Evolutionary conservation across 2,797 vertebrate species (phyloP).

Genomic region (Pangasius krempfi): DNA sequence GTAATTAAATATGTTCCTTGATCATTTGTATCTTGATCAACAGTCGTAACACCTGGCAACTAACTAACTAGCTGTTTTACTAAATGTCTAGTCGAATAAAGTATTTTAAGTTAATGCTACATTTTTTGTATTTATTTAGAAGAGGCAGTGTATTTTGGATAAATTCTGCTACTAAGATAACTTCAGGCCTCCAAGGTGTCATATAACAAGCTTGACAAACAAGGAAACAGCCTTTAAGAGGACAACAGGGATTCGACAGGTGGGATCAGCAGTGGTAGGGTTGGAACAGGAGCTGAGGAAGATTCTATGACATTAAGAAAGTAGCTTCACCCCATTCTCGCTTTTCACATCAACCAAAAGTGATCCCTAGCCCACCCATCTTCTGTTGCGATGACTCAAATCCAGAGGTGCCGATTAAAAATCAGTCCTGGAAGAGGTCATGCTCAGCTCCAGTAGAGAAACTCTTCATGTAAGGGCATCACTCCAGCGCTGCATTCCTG

Average conservation of each 20-base stretch:
- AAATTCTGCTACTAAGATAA: neutral
- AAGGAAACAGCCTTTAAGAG: neutral
- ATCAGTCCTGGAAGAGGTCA: conserved; percentile 40
- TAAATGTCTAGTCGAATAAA: neutral
- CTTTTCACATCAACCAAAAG: neutral
- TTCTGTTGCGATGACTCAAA: neutral
- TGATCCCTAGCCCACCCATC: neutral
- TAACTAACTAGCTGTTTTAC: neutral
- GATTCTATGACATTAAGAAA: neutral
- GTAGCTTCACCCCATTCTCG: neutral
- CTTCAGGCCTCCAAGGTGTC: neutral
- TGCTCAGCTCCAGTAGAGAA: conserved; percentile 56
- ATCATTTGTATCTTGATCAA: neutral
- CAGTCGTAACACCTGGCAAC: neutral
- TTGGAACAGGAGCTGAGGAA: neutral
- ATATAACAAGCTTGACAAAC: neutral
- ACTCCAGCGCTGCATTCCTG: conserved; percentile 68
- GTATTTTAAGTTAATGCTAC: neutral
- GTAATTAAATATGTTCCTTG: neutral
- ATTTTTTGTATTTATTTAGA: neutral
- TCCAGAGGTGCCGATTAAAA: neutral
- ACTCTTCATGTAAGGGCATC: conserved; percentile 66
- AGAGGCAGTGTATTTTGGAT: neutral
- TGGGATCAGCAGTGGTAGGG: neutral
- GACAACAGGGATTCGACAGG: neutral